Evolutionary conservation across 1,140 invertebrate genomes (phyloP).

Genomic region (Zaprionus taronus): DNA sequence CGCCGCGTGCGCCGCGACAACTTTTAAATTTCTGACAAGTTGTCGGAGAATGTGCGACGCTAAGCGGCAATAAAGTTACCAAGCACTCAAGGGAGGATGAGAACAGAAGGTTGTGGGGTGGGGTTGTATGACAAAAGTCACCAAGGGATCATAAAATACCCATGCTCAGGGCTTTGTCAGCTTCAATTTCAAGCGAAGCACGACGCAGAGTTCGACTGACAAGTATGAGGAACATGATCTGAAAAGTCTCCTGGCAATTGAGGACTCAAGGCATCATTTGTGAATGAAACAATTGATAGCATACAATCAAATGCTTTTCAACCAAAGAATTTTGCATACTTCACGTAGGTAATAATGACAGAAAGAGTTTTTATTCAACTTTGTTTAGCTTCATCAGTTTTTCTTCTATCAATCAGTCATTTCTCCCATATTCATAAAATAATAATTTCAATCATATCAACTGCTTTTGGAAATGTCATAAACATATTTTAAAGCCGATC

Average conservation of each 20-base stretch:
- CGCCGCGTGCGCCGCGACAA: slow-evolving; percentile 21
- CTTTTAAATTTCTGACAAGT: slow-evolving; percentile 62
- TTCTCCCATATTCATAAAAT: neutral
- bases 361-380: too few relatives aligned
- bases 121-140: slow-evolving; percentile 9
- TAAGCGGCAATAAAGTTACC: slow-evolving; percentile 50
- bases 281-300: neutral
- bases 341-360: too few relatives aligned
- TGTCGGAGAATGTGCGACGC: slow-evolving; percentile 49
- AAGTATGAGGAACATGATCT: neutral
- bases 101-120: neutral
- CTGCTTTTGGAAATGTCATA: neutral
- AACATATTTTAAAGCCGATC: neutral
- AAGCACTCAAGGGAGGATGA: slow-evolving; percentile 2
- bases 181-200: slow-evolving; percentile 31
- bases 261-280: neutral
- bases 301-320: neutral
- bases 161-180: slow-evolving; percentile 25
- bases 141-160: slow-evolving; percentile 45
- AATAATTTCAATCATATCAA: neutral
- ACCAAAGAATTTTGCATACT: neutral
- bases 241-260: neutral
- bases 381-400: neutral
- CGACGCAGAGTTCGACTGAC: slow-evolving; percentile 2
- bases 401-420: neutral